phyloP scores from a whole-genome alignment of 1,140 invertebrate genomes.

The Neelides sp. region DNA sequence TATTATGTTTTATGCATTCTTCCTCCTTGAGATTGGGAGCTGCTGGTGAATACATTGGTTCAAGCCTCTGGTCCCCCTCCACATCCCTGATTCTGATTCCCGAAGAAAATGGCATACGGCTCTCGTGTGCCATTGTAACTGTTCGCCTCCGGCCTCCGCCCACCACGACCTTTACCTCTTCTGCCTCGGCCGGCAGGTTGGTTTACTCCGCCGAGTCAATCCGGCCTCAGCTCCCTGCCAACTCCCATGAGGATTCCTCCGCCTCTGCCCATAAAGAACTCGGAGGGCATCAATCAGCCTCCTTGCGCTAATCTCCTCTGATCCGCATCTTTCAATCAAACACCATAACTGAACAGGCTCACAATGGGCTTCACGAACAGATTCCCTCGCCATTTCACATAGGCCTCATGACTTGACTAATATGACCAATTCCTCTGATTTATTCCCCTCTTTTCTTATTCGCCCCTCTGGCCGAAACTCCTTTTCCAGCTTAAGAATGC shows the following conservation, averaged over 20 bases:
- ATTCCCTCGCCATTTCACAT: too few relatives aligned
- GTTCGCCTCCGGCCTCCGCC: slow-evolving; percentile 15
- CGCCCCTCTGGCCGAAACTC: too few relatives aligned
- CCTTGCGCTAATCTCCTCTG: slow-evolving; percentile 6
- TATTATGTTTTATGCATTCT: too few relatives aligned
- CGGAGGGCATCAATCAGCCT: slow-evolving; percentile 8
- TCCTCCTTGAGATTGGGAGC: too few relatives aligned
- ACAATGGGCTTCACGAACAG: too few relatives aligned
- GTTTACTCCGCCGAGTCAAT: too few relatives aligned
- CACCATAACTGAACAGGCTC: not conserved
- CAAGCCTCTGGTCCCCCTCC: not conserved
- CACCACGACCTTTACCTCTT: slow-evolving; percentile 11
- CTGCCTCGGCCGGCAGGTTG: too few relatives aligned
- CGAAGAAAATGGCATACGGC: slow-evolving; percentile 14
- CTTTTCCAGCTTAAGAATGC: too few relatives aligned
- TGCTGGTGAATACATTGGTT: too few relatives aligned
- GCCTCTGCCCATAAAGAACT: slow-evolving; percentile 5
- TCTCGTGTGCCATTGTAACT: slow-evolving; percentile 16
- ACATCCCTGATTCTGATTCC: not conserved
- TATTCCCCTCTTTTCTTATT: slow-evolving; percentile 5
- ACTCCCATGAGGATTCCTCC: slow-evolving; percentile 10
- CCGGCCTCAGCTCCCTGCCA: too few relatives aligned
- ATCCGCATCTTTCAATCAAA: slow-evolving; percentile 8
- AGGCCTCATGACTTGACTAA: slow-evolving; percentile 5
- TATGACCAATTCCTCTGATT: slow-evolving; percentile 8